Conservation (phyloP, 2,797 vertebrate species). For the Phrynocephalus guinanensis region DNA sequence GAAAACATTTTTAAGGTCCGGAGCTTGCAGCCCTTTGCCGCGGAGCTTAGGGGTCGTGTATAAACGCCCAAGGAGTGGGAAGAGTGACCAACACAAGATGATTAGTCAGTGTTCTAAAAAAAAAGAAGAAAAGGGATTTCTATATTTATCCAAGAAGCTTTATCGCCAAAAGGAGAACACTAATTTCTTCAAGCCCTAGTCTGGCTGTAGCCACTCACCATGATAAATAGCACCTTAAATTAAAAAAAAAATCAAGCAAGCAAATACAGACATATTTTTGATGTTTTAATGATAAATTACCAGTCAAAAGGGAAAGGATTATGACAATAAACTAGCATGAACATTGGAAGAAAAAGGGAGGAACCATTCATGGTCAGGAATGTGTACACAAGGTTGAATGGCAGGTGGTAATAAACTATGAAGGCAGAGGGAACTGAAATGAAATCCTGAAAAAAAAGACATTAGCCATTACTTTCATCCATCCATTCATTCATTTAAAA, state of each 20-base stretch:
- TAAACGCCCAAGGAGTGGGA: no score
- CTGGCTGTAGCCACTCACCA: not conserved
- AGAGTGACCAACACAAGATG: not conserved
- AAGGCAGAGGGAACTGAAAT: not conserved
- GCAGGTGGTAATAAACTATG: not conserved
- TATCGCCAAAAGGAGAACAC: not conserved
- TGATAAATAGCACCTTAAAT: not conserved
- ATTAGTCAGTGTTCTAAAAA: not conserved
- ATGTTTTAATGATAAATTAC: not conserved
- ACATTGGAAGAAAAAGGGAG: not conserved
- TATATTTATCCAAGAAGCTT: not conserved
- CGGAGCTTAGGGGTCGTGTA: no score
- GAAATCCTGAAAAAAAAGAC: not conserved
- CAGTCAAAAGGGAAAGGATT: not conserved
- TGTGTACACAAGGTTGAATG: not conserved
- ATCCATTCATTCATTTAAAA: no score
- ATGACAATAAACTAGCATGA: not conserved
- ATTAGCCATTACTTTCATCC: not conserved
- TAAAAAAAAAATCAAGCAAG: not conserved
- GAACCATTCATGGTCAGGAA: not conserved
- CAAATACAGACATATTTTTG: not conserved
- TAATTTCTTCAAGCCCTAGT: not conserved
- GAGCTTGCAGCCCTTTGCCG: no score
- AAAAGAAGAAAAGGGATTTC: not conserved
- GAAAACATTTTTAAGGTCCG: no score